A percentile compares a stretch with the other conserved stretches of the same genome.
Evolutionary conservation across 2,797 vertebrate genomes (phyloP).

Genomic region (Buceros bicornis): DNA sequence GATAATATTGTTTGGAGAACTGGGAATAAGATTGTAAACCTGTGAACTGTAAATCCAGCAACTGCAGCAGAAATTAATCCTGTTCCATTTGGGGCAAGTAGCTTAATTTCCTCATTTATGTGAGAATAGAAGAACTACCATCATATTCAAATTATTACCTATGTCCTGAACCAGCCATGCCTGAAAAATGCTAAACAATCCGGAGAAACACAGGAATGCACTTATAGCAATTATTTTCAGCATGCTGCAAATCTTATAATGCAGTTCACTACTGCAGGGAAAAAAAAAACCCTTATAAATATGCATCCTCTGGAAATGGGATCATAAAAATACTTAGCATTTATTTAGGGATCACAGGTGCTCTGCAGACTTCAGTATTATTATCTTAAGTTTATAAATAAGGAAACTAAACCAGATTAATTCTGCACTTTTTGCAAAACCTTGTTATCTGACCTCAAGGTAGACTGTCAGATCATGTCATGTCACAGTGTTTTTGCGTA

Average conservation of each 20-base stretch:
- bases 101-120: neutral
- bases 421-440: neutral
- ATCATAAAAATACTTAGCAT: neutral
- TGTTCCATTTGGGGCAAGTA: neutral
- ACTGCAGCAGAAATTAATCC: neutral
- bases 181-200: neutral
- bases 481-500: neutral
- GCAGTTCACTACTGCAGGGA: neutral
- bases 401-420: neutral
- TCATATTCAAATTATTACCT: neutral
- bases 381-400: neutral
- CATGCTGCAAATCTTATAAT: neutral
- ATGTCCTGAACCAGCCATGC: neutral
- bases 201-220: neutral
- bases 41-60: neutral
- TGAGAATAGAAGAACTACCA: neutral
- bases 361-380: neutral
- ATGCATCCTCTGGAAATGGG: neutral
- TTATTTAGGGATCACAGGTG: neutral
- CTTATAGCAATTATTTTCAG: constrained; percentile 4
- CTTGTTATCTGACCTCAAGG: neutral
- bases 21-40: neutral
- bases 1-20: neutral
- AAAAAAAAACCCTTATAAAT: neutral
- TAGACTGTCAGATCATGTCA: neutral